Evolutionary conservation across 2,797 vertebrate species (phyloP), one percentile per base, ranked within the genome.

Genomic region (Cygnus olor): DNA sequence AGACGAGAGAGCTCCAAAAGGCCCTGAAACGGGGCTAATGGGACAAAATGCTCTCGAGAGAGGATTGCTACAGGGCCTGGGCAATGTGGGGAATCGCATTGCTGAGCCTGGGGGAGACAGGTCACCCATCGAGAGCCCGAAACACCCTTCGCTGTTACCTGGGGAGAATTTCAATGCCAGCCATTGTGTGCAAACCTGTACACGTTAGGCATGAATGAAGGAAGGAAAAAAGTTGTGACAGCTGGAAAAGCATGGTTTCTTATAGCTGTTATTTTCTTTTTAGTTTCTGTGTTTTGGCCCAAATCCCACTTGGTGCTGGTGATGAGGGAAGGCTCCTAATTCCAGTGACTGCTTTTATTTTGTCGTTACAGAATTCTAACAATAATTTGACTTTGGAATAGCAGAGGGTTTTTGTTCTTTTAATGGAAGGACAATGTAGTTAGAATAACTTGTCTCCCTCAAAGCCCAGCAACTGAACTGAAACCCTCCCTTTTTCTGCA

Each of bases 401-500:
- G 80, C 45, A 66, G 24, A 64, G 27, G 19, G 2, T 1, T 80
- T 92, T 82, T 92, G 79, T 89, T 77, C 24, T 87, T 73, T 38
- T 64, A 71, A 82, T 78, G 71, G 53, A 85, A 78, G 28, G 25
- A 63, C n/a, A 78, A 24, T 70, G 66, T 69, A 72, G 25, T 57
- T 53, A 49, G 66, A 44, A 42, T 38, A 69, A 28, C 64, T 91
- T 72, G 0, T 80, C 53, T 93, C 83, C 38, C 40, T 87, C 53
- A 42, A 96, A 90, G 40, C 44, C 18, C 88, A 77, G 63, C 80
- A 84, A 58, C 44, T 70, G 56, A 88, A 44, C 7, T 79, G 42
- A 86, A 84, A 73, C 20, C 34, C 58, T 83, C 27, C 32, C 34
- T 85, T 95, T 92, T 82, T 87, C 84, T 90, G 80, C 60, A 90